phyloP scores from a whole-genome alignment of 2,113 vertebrate genomes.

The Vanacampus margaritifer region DNA sequence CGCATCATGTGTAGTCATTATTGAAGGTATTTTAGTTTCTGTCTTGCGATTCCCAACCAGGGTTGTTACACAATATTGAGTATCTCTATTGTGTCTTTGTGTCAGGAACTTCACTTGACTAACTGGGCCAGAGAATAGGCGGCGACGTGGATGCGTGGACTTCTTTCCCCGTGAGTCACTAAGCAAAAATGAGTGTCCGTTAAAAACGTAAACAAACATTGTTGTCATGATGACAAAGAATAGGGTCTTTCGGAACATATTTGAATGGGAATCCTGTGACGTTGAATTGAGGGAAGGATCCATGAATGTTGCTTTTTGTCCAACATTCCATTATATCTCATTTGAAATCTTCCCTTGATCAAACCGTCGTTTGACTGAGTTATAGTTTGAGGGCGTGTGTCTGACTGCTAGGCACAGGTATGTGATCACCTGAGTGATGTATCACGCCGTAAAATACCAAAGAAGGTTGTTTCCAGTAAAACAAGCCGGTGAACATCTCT shows the following conservation, averaged over 20 bases:
- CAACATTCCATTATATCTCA: background rate
- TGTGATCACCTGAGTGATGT: slow-evolving; percentile 46
- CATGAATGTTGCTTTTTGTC: slow-evolving; percentile 4
- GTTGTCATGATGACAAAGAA: slow-evolving; percentile 44
- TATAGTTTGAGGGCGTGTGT: background rate
- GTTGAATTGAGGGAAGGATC: slow-evolving; percentile 29
- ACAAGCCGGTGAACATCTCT: slow-evolving; percentile 22
- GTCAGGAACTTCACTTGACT: background rate
- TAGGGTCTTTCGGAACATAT: slow-evolving; percentile 35
- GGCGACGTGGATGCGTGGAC: background rate
- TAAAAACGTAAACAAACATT: slow-evolving; percentile 34
- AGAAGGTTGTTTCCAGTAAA: slow-evolving; percentile 23
- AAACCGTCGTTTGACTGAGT: background rate
- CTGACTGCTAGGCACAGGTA: slow-evolving; percentile 33
- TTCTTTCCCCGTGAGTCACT: slow-evolving; percentile 42
- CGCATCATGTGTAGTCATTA: background rate
- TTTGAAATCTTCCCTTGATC: background rate
- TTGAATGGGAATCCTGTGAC: slow-evolving; percentile 26
- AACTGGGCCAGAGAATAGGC: background rate
- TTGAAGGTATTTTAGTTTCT: background rate
- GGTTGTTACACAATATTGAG: background rate
- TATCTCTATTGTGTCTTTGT: background rate
- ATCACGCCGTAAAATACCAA: slow-evolving; percentile 19
- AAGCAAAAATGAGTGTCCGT: slow-evolving; percentile 23
- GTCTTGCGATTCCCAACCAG: background rate